phyloP scores from a whole-genome alignment of 1,140 invertebrate species.

The Grapholita molesta region DNA sequence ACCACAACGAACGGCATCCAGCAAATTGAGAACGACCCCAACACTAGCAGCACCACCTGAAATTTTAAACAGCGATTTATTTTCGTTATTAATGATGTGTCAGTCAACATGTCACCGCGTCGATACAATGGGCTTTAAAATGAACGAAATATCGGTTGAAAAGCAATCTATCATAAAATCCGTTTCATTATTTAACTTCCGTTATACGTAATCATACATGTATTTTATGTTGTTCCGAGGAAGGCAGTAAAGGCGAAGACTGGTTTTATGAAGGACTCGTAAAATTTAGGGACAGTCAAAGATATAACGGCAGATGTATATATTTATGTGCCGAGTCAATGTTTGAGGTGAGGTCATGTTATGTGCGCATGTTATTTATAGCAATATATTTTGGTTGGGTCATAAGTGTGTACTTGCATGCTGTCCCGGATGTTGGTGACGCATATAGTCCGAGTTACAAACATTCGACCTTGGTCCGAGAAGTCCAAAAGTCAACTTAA shows the following conservation, averaged over 20 bases:
- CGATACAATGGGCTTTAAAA: conserved; percentile 7
- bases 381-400: background rate
- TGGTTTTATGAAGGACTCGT: conserved; percentile 14
- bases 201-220: background rate
- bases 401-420: background rate
- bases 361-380: too few species aligned
- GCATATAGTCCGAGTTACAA: background rate
- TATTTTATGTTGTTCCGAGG: background rate
- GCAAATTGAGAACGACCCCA: conserved; percentile 86
- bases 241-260: conserved; percentile 2
- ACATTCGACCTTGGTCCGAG: too few species aligned
- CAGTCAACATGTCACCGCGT: conserved; percentile 12
- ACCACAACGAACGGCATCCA: conserved; percentile 87
- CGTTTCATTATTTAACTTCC: background rate
- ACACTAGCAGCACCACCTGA: conserved; percentile 85
- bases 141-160: background rate
- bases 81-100: background rate
- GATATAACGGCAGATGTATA: conserved; percentile 2
- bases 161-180: background rate
- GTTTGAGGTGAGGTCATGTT: background rate
- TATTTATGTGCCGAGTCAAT: background rate
- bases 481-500: too few species aligned
- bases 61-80: conserved; percentile 34
- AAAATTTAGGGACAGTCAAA: conserved; percentile 10
- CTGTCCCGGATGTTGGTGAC: background rate